Conservation (phyloP, 2,888 invertebrate genomes). For the Lycaena phlaeas region DNA sequence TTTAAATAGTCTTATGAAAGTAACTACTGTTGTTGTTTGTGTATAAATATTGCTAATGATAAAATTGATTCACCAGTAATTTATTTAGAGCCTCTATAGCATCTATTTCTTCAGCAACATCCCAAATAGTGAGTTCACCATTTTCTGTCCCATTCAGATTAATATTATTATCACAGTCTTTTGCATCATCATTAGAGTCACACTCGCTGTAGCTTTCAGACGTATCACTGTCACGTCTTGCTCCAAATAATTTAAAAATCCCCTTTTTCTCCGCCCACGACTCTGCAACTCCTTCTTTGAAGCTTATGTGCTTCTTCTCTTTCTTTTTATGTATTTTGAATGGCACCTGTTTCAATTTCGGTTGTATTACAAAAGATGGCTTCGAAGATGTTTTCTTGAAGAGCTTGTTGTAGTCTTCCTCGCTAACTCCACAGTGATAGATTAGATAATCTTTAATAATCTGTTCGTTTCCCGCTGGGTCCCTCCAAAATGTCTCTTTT, state of each 20-base stretch:
- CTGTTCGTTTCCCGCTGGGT: conserved; percentile 52
- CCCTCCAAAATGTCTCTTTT: conserved; percentile 56
- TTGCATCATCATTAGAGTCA: conserved; percentile 35
- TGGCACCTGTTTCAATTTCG: conserved; percentile 56
- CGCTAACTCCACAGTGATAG: conserved; percentile 53
- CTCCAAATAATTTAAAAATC: conserved; percentile 51
- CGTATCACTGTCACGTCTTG: conserved; percentile 50
- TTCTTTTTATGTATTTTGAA: conserved; percentile 56
- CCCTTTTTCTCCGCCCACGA: conserved; percentile 53
- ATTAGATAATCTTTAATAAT: conserved; percentile 57
- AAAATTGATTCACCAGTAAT: conserved; percentile 13
- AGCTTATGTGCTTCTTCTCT: conserved; percentile 28
- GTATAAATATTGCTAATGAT: not conserved
- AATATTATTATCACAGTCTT: conserved; percentile 13
- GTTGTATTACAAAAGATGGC: conserved; percentile 31
- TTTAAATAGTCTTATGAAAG: too few relatives aligned
- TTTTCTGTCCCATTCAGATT: conserved; percentile 2
- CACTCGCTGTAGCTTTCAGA: conserved; percentile 65
- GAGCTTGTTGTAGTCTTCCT: conserved; percentile 50
- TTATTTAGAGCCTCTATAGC: conserved; percentile 15
- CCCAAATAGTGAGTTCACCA: conserved; percentile 8
- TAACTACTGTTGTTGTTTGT: too few relatives aligned
- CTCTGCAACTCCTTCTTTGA: conserved; percentile 35
- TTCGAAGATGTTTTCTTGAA: conserved; percentile 34
- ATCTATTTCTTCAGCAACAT: not conserved